Percentiles rank a stretch among this genome's conserved stretches.
Evolutionary conservation across 2,113 vertebrate species (phyloP).

Genomic region (Pipa parva): DNA sequence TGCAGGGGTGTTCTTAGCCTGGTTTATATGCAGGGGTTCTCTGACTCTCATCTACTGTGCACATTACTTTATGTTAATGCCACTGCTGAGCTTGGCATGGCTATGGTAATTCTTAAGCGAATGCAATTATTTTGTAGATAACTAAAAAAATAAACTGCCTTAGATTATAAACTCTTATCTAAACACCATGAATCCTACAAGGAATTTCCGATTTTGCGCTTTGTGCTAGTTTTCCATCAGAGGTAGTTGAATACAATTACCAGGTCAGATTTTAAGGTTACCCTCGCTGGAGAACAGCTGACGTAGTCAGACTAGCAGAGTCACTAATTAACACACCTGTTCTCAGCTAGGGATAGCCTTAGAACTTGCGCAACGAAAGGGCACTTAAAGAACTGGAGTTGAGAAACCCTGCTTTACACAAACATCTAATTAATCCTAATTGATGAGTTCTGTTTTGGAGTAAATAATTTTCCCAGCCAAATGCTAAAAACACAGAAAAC

Average conservation of each 20-base stretch:
- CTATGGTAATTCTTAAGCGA: too few relatives aligned
- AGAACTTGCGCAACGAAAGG: background rate
- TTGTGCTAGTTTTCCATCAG: background rate
- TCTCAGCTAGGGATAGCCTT: background rate
- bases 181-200: background rate
- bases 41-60: too few relatives aligned
- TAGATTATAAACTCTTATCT: background rate
- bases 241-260: background rate
- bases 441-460: background rate
- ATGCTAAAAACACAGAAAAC: background rate
- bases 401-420: background rate
- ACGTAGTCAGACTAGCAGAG: background rate
- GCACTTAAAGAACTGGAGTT: background rate
- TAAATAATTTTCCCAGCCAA: background rate
- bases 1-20: too few relatives aligned
- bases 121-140: too few relatives aligned
- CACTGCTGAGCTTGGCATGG: background rate
- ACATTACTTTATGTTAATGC: too few relatives aligned
- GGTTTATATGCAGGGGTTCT: too few relatives aligned
- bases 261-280: background rate
- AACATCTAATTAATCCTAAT: background rate
- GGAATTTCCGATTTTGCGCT: too few relatives aligned
- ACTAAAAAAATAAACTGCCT: too few relatives aligned
- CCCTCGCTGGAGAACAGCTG: background rate
- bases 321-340: background rate